Evolutionary conservation across 2,113 vertebrate genomes (phyloP).

Genomic region (Penelope pileata): DNA sequence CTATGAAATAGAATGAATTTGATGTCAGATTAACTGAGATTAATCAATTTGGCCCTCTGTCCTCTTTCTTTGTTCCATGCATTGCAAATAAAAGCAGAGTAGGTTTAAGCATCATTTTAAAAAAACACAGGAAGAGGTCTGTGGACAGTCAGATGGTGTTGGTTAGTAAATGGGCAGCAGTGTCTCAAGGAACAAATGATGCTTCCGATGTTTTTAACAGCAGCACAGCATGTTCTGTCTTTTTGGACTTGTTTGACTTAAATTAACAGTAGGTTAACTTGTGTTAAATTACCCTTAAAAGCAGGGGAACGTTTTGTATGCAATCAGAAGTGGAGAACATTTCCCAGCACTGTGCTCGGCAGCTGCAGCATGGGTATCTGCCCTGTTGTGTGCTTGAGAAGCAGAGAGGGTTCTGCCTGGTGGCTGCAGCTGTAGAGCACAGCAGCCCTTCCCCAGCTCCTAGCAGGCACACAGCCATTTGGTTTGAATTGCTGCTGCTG

Average conservation of each 20-base stretch:
- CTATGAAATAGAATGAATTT: background rate
- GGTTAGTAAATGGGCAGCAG: background rate
- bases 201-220: conserved; percentile 38
- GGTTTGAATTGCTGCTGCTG: background rate
- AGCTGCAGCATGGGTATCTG: background rate
- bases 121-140: background rate
- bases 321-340: background rate
- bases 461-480: background rate
- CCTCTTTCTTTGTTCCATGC: background rate
- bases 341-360: background rate
- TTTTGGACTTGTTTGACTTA: conserved; percentile 43
- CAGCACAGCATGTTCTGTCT: background rate
- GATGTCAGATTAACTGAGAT: background rate
- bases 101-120: background rate
- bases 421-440: background rate
- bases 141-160: background rate
- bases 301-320: background rate
- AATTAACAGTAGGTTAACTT: conserved; percentile 33
- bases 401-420: background rate
- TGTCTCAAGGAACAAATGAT: background rate
- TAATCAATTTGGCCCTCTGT: background rate
- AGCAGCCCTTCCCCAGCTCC: background rate
- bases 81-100: background rate
- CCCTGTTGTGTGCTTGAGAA: background rate
- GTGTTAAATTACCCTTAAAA: conserved; percentile 60